phyloP scores from a whole-genome alignment of 2,113 vertebrate species.

The Istiophorus platypterus region DNA sequence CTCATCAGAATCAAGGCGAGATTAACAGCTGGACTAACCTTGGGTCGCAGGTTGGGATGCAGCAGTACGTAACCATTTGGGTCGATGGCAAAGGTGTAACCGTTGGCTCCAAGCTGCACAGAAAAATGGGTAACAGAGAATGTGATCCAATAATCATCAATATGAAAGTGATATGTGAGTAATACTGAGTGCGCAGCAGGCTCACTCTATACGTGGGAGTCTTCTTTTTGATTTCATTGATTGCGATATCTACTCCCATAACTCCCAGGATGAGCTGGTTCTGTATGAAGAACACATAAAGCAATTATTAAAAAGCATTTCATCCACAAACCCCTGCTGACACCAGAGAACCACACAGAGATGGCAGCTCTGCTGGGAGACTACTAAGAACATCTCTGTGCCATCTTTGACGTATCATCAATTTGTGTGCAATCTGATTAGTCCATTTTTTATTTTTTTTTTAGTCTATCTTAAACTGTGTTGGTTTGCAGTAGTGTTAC shows the following conservation, averaged over 20 bases:
- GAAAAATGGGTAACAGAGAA: constrained; percentile 29
- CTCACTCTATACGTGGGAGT: constrained; percentile 95
- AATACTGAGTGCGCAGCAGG: background rate
- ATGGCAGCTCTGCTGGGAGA: constrained; percentile 6
- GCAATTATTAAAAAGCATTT: constrained; percentile 17
- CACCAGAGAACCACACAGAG: background rate
- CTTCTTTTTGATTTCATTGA: constrained; percentile 96
- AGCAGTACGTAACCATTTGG: constrained; percentile 97
- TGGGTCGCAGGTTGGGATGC: constrained; percentile 97
- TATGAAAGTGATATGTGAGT: background rate
- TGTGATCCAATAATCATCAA: background rate
- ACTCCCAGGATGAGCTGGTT: constrained; percentile 98
- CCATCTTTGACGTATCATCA: constrained; percentile 49
- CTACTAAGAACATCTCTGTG: constrained; percentile 35
- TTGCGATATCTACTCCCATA: constrained; percentile 97
- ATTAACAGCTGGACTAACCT: constrained; percentile 82
- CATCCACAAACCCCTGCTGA: background rate
- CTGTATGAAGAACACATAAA: constrained; percentile 74
- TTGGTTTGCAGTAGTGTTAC: constrained; percentile 14
- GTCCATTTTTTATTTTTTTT: constrained; percentile 44
- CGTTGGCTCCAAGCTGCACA: constrained; percentile 94
- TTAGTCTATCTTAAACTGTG: constrained; percentile 50
- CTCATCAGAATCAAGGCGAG: background rate
- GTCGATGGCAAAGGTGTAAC: constrained; percentile 97
- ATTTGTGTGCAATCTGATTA: constrained; percentile 58